These are phyloP conservation scores for Patiria miniata DNA, from an alignment of 35 echinoderm and acorn worm species.

Conservation along the genomic window DNA sequence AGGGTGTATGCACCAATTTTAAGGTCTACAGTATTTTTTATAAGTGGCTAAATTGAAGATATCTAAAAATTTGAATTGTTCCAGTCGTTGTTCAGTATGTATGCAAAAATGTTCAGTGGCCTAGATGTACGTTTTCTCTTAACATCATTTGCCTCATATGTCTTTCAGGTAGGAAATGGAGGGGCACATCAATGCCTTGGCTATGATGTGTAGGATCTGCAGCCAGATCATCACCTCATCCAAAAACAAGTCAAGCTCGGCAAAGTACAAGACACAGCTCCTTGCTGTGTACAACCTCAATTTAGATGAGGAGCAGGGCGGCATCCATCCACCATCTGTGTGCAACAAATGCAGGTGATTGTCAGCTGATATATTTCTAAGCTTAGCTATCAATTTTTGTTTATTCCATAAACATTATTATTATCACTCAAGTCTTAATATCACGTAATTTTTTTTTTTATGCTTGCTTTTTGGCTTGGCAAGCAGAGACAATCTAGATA, in stretches of 20 bases:
- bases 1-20: not conserved
- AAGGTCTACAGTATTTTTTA: not conserved
- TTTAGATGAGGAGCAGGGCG: not conserved
- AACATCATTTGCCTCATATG: not conserved
- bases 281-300: not conserved
- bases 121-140: not conserved
- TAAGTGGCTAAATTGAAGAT: not conserved
- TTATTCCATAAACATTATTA: not conserved
- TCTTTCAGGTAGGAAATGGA: not conserved
- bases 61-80: not conserved
- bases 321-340: not conserved
- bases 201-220: not conserved
- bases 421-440: not conserved
- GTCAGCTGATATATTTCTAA: not conserved
- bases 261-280: not conserved
- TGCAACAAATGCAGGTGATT: conserved; percentile 19
- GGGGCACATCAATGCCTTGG: not conserved
- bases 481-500: no score
- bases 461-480: not conserved
- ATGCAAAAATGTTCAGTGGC: not conserved
- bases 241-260: not conserved
- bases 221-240: not conserved
- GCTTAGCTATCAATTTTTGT: not conserved
- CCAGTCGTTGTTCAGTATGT: not conserved
- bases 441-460: no score